Percentiles rank a stretch among this genome's conserved stretches.
phyloP scores from a whole-genome alignment of 2,113 vertebrate genomes.

The Corvus hawaiiensis region DNA sequence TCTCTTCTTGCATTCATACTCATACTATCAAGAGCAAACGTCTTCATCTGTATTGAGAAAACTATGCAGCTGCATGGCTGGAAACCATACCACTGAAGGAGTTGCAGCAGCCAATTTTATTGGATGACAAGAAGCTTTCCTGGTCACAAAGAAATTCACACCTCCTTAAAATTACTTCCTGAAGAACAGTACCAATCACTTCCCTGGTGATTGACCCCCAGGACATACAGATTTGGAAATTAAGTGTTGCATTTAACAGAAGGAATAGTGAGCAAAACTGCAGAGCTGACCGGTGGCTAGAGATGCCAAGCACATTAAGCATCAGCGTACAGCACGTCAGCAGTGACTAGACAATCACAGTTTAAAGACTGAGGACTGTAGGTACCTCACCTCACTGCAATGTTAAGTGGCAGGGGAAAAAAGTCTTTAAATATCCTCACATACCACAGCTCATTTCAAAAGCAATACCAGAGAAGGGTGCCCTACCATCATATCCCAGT shows the following conservation, averaged over 20 bases:
- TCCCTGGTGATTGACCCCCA: not conserved
- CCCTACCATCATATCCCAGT: not conserved
- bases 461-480: not conserved
- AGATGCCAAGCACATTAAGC: not conserved
- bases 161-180: not conserved
- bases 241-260: not conserved
- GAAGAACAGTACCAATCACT: not conserved
- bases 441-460: not conserved
- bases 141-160: not conserved
- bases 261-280: not conserved
- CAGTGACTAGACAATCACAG: not conserved
- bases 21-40: rapidly evolving
- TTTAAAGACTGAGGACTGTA: not conserved
- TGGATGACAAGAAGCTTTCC: not conserved
- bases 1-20: not conserved
- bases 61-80: rapidly evolving
- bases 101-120: not conserved
- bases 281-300: not conserved
- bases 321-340: not conserved
- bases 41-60: not conserved
- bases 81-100: not conserved
- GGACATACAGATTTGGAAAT: conserved; percentile 16
- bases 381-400: not conserved
- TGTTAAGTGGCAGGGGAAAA: not conserved
- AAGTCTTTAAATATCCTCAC: not conserved